Evolutionary conservation across 2,888 invertebrate genomes (phyloP), one percentile per base, ranked within the genome.

Genomic region (Abrostola triplasia): DNA sequence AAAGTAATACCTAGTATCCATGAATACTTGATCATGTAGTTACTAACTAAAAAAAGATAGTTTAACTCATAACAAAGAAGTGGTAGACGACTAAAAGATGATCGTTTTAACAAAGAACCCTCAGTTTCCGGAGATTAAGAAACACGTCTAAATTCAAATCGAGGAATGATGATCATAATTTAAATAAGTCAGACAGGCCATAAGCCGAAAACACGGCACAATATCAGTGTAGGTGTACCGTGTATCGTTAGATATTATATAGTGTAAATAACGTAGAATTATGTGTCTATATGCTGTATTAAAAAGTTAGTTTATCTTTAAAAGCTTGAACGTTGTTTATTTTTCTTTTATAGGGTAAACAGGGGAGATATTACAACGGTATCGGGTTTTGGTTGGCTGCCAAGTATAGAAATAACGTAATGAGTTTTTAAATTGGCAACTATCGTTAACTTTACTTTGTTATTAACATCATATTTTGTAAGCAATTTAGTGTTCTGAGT

Each of bases 381-480:
- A 75, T 73, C 66, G 65, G 55, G 57, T 64, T 58, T 75, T 76
- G 76, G 79, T 64, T 40, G 59, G 40, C 50, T 64, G 76, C 76
- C 76, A 76, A 76, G 59, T 53, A 52, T 59, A 67, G 60, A 57
- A 66, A 75, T 65, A 68, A 53, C 67, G 64, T 67, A 78, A 76
- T 75, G 72, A 71, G 64, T 78, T 76, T 74, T 65, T 61, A 78
- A 76, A 78, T 78, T 75, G 76, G 76, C 79, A 64, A 76, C 60
- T 70, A 64, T 60, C 60, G 75, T 74, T 70, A 64, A 67, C 8
- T 71, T 51, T 54, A 54, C 44, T 73, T 64, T 58, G 64, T 58
- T 68, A 67, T 68, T 58, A 66, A 52, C 44, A 52, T 51, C 41
- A 38, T 58, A 66, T 55, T 61, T 65, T 70, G 44, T 36, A 37